These are phyloP conservation scores for Trematomus loennbergii DNA, from an alignment of 2,113 vertebrate species.

Conservation along the genomic window DNA sequence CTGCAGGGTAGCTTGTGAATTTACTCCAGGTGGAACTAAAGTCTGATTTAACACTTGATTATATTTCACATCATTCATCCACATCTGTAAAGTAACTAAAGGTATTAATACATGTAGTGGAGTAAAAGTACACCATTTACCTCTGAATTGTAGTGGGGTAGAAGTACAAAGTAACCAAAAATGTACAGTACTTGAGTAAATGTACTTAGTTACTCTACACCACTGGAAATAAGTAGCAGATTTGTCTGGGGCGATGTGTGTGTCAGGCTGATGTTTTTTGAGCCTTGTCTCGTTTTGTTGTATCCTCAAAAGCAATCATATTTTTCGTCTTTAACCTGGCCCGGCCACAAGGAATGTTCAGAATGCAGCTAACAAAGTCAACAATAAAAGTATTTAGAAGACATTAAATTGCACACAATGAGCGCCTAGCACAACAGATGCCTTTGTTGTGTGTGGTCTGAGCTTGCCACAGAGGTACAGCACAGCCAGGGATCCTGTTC, in stretches of 20 bases:
- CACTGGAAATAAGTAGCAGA: not conserved
- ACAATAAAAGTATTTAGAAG: constrained; percentile 82
- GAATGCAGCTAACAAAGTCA: constrained; percentile 80
- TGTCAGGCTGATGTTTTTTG: not conserved
- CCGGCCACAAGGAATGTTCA: constrained; percentile 77
- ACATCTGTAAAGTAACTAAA: too few relatives aligned
- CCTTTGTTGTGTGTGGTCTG: constrained; percentile 77
- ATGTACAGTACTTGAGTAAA: too few relatives aligned
- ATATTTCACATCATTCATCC: too few relatives aligned
- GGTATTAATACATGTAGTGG: too few relatives aligned
- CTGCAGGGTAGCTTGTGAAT: too few relatives aligned
- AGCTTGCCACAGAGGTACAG: constrained; percentile 52
- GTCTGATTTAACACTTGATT: too few relatives aligned
- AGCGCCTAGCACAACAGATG: constrained; percentile 71
- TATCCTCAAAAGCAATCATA: constrained; percentile 36
- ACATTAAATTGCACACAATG: constrained; percentile 71
- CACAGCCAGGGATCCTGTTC: constrained; percentile 52
- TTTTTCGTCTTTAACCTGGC: constrained; percentile 62
- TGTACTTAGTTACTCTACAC: too few relatives aligned
- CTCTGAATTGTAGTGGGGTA: too few relatives aligned
- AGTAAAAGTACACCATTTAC: too few relatives aligned
- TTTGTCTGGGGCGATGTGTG: constrained; percentile 22
- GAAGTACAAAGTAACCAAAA: too few relatives aligned
- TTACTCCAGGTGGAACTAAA: too few relatives aligned
- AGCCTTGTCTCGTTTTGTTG: constrained; percentile 15